A percentile compares a stretch with the other conserved stretches of the same genome.
Conservation (phyloP, 2,888 invertebrate species). For the Hylaea fasciaria region DNA sequence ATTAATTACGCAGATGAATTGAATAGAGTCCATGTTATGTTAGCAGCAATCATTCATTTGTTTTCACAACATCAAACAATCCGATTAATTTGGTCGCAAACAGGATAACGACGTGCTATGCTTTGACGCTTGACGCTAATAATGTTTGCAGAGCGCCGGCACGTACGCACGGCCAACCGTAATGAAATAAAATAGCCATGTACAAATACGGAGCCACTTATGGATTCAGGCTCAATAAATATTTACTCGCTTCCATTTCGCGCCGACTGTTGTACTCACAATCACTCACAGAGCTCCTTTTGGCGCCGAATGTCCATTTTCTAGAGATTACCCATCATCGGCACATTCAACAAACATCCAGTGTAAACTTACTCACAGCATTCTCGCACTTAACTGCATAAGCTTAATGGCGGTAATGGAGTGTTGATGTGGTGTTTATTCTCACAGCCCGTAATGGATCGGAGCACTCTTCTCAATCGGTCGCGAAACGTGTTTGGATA, state of each 20-base stretch:
- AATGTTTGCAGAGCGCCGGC: constrained; percentile 23
- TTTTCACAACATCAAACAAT: constrained; percentile 27
- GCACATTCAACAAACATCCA: constrained; percentile 55
- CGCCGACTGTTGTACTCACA: constrained; percentile 66
- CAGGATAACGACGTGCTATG: constrained; percentile 27
- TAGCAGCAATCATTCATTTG: constrained; percentile 21
- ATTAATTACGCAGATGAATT: neutral
- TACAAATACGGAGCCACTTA: constrained; percentile 57
- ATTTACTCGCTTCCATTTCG: constrained; percentile 64
- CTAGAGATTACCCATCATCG: constrained; percentile 69
- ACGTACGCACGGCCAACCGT: constrained; percentile 14
- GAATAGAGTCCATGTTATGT: constrained; percentile 5
- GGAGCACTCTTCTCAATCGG: constrained; percentile 76
- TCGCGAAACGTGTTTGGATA: constrained; percentile 77
- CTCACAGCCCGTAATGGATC: constrained; percentile 74
- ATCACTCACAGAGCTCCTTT: constrained; percentile 66
- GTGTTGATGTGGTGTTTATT: constrained; percentile 64
- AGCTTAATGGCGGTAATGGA: constrained; percentile 60
- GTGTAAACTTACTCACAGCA: constrained; percentile 54
- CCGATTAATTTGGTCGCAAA: constrained; percentile 25
- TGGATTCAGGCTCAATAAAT: constrained; percentile 65
- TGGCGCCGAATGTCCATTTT: constrained; percentile 79
- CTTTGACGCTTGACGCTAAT: constrained; percentile 29
- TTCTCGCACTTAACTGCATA: constrained; percentile 52
- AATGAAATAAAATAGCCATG: constrained; percentile 34